phyloP scores from a whole-genome alignment of 2,888 invertebrate species.

The Agrilus biguttatus region DNA sequence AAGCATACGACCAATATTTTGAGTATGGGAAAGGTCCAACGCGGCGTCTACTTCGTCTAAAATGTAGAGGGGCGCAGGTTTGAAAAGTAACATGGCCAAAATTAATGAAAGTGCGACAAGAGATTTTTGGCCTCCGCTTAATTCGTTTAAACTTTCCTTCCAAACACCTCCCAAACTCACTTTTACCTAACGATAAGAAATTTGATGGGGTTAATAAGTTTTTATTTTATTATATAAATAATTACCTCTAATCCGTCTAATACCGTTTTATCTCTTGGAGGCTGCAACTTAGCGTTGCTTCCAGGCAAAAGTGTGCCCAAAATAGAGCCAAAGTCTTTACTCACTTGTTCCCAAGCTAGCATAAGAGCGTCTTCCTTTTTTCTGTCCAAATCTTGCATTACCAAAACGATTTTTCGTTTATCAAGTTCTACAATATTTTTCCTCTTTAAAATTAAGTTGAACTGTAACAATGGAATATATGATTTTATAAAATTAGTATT shows the following conservation, averaged over 20 bases:
- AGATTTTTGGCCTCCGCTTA: slow-evolving; percentile 94
- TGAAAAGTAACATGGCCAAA: slow-evolving; percentile 89
- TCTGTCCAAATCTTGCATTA: slow-evolving; percentile 79
- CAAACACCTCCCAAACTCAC: slow-evolving; percentile 87
- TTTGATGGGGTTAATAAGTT: not conserved
- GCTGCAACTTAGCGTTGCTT: slow-evolving; percentile 71
- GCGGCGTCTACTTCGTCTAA: slow-evolving; percentile 99
- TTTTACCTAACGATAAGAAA: slow-evolving; percentile 38
- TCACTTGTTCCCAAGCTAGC: slow-evolving; percentile 75
- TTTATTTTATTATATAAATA: slow-evolving; percentile 2
- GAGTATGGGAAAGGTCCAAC: slow-evolving; percentile 92
- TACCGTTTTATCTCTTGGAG: slow-evolving; percentile 57
- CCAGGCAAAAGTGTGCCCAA: slow-evolving; percentile 85
- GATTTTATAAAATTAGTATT: slow-evolving; percentile 6
- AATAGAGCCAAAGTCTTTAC: slow-evolving; percentile 87
- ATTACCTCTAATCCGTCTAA: slow-evolving; percentile 76
- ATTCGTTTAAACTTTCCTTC: slow-evolving; percentile 91
- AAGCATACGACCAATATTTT: slow-evolving; percentile 95
- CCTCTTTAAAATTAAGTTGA: slow-evolving; percentile 46
- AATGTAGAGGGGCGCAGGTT: slow-evolving; percentile 96
- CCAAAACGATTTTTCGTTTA: slow-evolving; percentile 54
- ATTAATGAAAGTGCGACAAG: slow-evolving; percentile 92
- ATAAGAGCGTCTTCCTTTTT: slow-evolving; percentile 75
- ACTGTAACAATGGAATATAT: slow-evolving; percentile 30
- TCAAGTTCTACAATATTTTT: slow-evolving; percentile 57